Base-by-base conservation (phyloP, 1,140 invertebrate genomes). In the Eciton burchellii region DNA sequence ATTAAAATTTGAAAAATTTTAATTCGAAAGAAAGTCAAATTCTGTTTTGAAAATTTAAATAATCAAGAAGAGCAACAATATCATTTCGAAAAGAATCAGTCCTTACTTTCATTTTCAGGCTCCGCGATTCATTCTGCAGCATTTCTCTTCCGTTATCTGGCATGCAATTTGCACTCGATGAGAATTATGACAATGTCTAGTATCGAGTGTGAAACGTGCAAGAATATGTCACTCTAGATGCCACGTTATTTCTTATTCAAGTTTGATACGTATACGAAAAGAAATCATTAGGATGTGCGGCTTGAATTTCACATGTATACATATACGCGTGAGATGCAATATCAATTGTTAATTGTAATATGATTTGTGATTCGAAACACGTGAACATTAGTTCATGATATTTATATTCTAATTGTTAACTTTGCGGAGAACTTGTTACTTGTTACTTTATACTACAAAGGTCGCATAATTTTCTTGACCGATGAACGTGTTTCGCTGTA, bases 291-390 rank as follows among this genome's bases (percentile, higher is more conserved):
- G n/a, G n/a, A 35, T 35, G 35, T 35, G 57, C 43, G 76, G 77
- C 52, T 84, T 82, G 19, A 70, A 82, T 76, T 74, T 65, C 19
- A 74, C 65, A 66, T 57, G 24, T 54, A 73, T 73, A 81, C 16
- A 82, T 86, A 41, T 62, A 62, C 43, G 21, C 62, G 5, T 63
- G 57, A 43, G 62, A 43, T 81, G 83, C 72, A 73, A 82, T 77
- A 73, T 71, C 60, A 81, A 86, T 83, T 73, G 62, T 41, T 73
- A 72, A 57, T 59, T n/a, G 57, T 26, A 60, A 6, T 57, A 21
- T 35, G 35, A 72, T 72, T 57, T 21, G 2, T n/a, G n/a, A 73
- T n/a, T 45, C 43, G 24, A 63, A 62, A 43, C 59, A 84, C 84
- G 54, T 59, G 73, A 81, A 56, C 56, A 41, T 68, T 77, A 63